Evolutionary conservation across 2,113 vertebrate species (phyloP).

Genomic region (Danio rerio): GRCz12tu NC_133183.1:60488501-60489000

Average conservation of each 20-base stretch:
- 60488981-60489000: conserved; percentile 10
- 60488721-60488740: conserved; percentile 59
- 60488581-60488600: no score
- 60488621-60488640: no score
- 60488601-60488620: no score
- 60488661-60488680: conserved; percentile 60
- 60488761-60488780: conserved; percentile 76
- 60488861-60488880: conserved; percentile 67
- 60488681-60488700: conserved; percentile 64
- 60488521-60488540: no score
- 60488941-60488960: background rate
- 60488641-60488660: background rate
- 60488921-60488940: conserved; percentile 24
- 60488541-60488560: no score
- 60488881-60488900: conserved; percentile 53
- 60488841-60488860: conserved; percentile 75
- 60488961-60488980: conserved; percentile 28
- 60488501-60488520: no score
- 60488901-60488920: conserved; percentile 52
- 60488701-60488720: conserved; percentile 66
- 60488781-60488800: conserved; percentile 79
- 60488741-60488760: conserved; percentile 69
- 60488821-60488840: conserved; percentile 62
- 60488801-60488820: conserved; percentile 73
- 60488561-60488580: no score